A percentile compares a stretch with the other conserved stretches of the same genome.
Evolutionary conservation across 2,888 invertebrate genomes (phyloP).

Genomic region (Odontothrips loti): DNA sequence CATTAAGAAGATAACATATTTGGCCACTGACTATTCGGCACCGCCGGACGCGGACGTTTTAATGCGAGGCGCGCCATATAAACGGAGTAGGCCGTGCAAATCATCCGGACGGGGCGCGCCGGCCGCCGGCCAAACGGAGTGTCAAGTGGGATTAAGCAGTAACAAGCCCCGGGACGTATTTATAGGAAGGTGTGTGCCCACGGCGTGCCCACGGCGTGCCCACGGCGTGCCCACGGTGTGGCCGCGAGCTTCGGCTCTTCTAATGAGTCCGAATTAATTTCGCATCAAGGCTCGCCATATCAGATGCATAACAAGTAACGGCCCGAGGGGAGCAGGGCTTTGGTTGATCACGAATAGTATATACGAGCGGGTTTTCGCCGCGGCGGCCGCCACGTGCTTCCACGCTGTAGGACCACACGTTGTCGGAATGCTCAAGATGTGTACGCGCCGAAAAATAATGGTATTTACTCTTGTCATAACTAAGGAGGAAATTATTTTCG

Average conservation of each 20-base stretch:
- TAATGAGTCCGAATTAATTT: conserved; percentile 16
- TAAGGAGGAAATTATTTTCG: too few relatives aligned
- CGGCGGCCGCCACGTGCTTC: too few relatives aligned
- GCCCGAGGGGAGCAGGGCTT: too few relatives aligned
- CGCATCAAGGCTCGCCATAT: conserved; percentile 12
- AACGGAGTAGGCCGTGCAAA: background rate
- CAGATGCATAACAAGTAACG: background rate
- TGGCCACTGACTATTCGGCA: too few relatives aligned
- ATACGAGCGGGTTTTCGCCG: too few relatives aligned
- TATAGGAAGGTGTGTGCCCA: too few relatives aligned
- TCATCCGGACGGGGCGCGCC: background rate
- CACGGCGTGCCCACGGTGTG: background rate
- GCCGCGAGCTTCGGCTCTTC: background rate
- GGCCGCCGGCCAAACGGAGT: background rate
- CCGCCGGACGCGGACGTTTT: background rate
- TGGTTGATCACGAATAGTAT: too few relatives aligned
- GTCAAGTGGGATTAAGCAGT: conserved; percentile 6
- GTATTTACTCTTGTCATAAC: too few relatives aligned
- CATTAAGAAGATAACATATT: too few relatives aligned
- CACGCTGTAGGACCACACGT: too few relatives aligned
- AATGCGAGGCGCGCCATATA: background rate
- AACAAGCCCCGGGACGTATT: background rate
- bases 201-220: background rate
- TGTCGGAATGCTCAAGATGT: too few relatives aligned
- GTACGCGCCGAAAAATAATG: too few relatives aligned